phyloP scores from a whole-genome alignment of 2,888 invertebrate species.

The Nezara viridula region DNA sequence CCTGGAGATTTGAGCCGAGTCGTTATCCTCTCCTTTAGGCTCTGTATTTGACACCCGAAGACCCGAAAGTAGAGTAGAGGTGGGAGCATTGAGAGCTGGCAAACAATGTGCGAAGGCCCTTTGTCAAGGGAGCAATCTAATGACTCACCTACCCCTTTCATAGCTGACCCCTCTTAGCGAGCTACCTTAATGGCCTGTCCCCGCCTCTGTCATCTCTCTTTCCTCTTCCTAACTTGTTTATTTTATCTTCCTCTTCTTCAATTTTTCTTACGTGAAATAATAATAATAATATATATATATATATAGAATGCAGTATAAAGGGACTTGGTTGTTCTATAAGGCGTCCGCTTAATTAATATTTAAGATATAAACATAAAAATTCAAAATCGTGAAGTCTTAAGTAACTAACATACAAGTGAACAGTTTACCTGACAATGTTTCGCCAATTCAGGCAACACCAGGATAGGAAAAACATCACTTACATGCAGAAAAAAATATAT shows the following conservation, averaged over 20 bases:
- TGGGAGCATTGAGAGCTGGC: neutral
- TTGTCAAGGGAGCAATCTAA: constrained; percentile 10
- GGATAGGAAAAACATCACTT: too few relatives aligned
- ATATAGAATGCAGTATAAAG: too few relatives aligned
- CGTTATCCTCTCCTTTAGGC: neutral
- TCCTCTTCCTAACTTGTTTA: neutral
- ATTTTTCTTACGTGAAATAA: neutral
- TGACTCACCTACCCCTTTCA: constrained; percentile 7
- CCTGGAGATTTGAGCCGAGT: neutral
- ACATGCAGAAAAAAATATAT: too few relatives aligned
- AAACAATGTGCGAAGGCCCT: constrained; percentile 22
- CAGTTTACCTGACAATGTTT: too few relatives aligned
- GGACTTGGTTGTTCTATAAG: too few relatives aligned
- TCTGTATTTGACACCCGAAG: neutral
- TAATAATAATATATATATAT: neutral
- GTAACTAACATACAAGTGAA: too few relatives aligned
- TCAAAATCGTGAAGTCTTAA: too few relatives aligned
- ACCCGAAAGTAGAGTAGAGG: neutral
- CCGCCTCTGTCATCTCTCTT: neutral
- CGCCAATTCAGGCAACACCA: too few relatives aligned
- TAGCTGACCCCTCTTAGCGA: neutral
- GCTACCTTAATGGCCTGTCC: neutral
- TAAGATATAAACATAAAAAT: too few relatives aligned
- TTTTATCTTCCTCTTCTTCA: neutral
- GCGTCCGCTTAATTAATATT: too few relatives aligned